phyloP scores from a whole-genome alignment of 2,888 invertebrate species.

The Noctua janthe region DNA sequence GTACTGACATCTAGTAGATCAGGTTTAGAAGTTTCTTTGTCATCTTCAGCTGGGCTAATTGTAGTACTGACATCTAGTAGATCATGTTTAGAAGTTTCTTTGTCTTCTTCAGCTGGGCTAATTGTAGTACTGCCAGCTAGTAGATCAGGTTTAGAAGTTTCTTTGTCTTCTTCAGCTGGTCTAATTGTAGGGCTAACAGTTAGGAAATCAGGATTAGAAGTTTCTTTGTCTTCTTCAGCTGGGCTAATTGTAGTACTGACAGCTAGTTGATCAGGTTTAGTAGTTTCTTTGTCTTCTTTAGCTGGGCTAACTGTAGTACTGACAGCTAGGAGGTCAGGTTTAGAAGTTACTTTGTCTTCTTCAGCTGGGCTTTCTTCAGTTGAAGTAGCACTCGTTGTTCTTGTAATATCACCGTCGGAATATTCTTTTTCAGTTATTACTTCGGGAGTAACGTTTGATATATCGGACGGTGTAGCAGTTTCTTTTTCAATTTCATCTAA shows the following conservation, averaged over 20 bases:
- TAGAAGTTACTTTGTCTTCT: conserved; percentile 23
- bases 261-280: too few species aligned
- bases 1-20: conserved; percentile 23
- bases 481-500: conserved; percentile 42
- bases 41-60: conserved; percentile 49
- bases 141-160: conserved; percentile 12
- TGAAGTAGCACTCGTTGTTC: conserved; percentile 63
- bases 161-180: conserved; percentile 57
- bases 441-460: conserved; percentile 34
- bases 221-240: too few species aligned
- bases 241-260: too few species aligned
- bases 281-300: too few species aligned
- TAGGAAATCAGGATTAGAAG: too few species aligned
- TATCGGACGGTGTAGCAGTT: conserved; percentile 29
- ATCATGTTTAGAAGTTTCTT: conserved; percentile 23
- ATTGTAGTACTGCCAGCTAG: not conserved
- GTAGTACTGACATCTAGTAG: not conserved
- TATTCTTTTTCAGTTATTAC: conserved; percentile 51
- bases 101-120: conserved; percentile 52
- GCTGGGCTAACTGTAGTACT: too few species aligned
- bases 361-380: conserved; percentile 66
- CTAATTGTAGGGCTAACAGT: conserved; percentile 28
- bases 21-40: conserved; percentile 44
- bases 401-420: conserved; percentile 45
- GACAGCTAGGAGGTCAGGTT: too few species aligned